Evolutionary conservation across 2,888 invertebrate species (phyloP).

Genomic region (Hermaeophaga mercurialis): DNA sequence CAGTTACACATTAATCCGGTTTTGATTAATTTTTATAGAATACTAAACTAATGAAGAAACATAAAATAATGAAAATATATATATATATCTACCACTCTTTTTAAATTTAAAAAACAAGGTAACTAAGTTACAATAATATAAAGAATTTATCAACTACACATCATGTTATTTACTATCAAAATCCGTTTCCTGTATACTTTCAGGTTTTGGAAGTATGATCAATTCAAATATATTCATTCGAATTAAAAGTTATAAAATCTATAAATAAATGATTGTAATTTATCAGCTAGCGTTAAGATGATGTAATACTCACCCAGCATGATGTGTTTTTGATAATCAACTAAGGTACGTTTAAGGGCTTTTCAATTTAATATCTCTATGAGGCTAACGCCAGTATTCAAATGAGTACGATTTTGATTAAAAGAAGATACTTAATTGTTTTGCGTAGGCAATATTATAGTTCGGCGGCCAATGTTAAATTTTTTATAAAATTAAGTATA

Average conservation of each 20-base stretch:
- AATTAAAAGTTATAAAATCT: not conserved
- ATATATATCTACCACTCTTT: not conserved
- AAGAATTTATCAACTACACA: no score
- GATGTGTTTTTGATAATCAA: not conserved
- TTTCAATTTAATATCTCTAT: not conserved
- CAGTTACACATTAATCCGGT: no score
- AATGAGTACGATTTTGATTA: not conserved
- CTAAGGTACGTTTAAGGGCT: not conserved
- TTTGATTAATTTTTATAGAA: no score
- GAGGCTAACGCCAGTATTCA: not conserved
- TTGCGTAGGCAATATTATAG: constrained; percentile 6
- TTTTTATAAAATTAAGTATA: no score
- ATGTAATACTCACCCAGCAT: not conserved
- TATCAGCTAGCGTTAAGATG: no score
- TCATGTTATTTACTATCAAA: not conserved
- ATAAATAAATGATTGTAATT: not conserved
- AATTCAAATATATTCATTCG: no score
- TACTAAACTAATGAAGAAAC: no score
- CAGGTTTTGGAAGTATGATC: not conserved
- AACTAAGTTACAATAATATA: no score
- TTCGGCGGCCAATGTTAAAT: not conserved
- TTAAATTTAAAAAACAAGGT: no score
- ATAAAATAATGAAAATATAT: not conserved
- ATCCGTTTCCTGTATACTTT: constrained; percentile 3
- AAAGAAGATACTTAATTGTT: not conserved